Evolutionary conservation across 2,797 vertebrate species (phyloP).

Genomic region (Anas georgica): DNA sequence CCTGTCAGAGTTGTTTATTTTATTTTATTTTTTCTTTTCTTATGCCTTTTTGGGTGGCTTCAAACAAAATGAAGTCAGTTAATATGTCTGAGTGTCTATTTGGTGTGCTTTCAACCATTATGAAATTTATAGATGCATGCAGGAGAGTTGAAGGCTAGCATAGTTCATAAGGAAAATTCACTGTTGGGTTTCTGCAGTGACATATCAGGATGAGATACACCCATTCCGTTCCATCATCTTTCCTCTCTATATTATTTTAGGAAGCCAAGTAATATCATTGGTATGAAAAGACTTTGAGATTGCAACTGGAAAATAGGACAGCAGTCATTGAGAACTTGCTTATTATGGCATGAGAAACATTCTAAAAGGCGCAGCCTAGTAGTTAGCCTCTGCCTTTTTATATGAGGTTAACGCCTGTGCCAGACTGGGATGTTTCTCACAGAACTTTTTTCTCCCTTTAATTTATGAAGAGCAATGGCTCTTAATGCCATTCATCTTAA

Average conservation of each 20-base stretch:
- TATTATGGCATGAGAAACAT: background rate
- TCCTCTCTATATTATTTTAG: background rate
- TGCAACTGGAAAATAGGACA: background rate
- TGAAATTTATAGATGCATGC: background rate
- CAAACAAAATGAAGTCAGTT: background rate
- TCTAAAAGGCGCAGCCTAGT: accelerated
- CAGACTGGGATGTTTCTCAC: background rate
- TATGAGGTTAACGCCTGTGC: background rate
- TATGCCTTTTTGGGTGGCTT: background rate
- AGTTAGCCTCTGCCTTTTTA: background rate
- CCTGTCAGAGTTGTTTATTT: background rate
- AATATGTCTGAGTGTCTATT: background rate
- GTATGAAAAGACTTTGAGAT: background rate
- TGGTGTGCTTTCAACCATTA: background rate
- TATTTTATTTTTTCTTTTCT: background rate
- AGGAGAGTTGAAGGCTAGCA: background rate
- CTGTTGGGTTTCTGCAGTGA: background rate
- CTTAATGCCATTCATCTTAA: background rate
- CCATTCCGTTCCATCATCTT: background rate
- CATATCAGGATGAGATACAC: background rate
- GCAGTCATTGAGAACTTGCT: background rate
- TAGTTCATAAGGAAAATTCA: background rate
- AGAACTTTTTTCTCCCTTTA: background rate
- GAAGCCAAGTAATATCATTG: background rate
- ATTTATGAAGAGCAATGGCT: background rate